phyloP scores from a whole-genome alignment of 2,797 vertebrate genomes.

The Xenentodon cancila region DNA sequence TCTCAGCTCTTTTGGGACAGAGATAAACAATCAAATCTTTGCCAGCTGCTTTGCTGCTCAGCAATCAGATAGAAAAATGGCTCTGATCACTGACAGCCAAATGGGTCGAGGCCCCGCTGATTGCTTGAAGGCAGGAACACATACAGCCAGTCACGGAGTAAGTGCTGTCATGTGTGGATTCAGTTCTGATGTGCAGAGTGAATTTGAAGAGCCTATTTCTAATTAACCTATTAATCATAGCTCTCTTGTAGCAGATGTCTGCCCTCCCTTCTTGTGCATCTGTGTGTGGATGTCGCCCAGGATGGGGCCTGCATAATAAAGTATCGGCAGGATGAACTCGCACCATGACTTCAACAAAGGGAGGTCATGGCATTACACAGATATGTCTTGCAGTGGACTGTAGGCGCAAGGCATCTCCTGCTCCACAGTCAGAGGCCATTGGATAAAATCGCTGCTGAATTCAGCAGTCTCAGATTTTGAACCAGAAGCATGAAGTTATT shows the following conservation, averaged over 20 bases:
- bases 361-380: conserved; percentile 55
- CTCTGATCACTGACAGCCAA: conserved; percentile 52
- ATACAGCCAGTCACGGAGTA: conserved; percentile 24
- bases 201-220: conserved; percentile 69
- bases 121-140: conserved; percentile 30
- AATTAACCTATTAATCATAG: conserved; percentile 81
- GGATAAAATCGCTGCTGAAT: neutral
- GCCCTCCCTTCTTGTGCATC: conserved; percentile 42
- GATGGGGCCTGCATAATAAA: conserved; percentile 66
- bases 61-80: conserved; percentile 59
- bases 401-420: conserved; percentile 6
- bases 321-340: conserved; percentile 49
- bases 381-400: conserved; percentile 11
- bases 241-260: conserved; percentile 76
- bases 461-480: neutral
- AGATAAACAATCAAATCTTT: conserved; percentile 63
- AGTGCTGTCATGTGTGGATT: conserved; percentile 56
- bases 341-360: conserved; percentile 48
- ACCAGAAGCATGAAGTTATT: too few relatives aligned
- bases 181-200: conserved; percentile 66
- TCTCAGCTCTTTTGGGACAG: conserved; percentile 53
- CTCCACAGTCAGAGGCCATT: conserved; percentile 1
- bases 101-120: conserved; percentile 4
- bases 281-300: conserved; percentile 42
- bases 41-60: conserved; percentile 39